Conservation (phyloP, 2,888 invertebrate genomes). For the Cistogaster globosa region DNA sequence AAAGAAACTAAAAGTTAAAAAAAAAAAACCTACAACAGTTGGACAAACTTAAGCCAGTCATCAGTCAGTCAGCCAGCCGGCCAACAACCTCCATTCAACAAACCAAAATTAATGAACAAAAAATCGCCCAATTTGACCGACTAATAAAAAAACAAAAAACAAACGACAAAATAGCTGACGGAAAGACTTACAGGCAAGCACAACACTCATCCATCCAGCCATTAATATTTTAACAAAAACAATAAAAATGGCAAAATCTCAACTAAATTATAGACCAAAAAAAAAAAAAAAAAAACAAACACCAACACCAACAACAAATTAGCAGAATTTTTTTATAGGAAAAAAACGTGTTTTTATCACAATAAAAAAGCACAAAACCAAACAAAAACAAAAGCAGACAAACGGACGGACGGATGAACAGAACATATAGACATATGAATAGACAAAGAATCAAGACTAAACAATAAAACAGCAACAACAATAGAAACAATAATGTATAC, state of each 20-base stretch:
- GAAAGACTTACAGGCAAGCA: conserved; percentile 7
- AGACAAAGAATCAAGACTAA: conserved; percentile 3
- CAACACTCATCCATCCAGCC: neutral
- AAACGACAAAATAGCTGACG: conserved; percentile 1
- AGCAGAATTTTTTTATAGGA: conserved; percentile 42
- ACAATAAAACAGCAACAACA: neutral
- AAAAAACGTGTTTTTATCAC: conserved; percentile 50
- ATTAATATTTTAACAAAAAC: conserved; percentile 40
- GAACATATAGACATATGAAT: conserved; percentile 8
- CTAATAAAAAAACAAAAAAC: conserved; percentile 34
- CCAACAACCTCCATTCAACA: conserved; percentile 27
- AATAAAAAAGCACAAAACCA: conserved; percentile 32
- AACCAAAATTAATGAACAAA: conserved; percentile 42
- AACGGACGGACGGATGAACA: neutral
- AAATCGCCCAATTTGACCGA: conserved; percentile 19
- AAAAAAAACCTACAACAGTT: conserved; percentile 36
- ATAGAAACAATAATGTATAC: neutral
- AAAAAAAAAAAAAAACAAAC: neutral
- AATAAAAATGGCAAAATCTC: conserved; percentile 62
- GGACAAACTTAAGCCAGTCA: conserved; percentile 37
- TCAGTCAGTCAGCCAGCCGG: conserved; percentile 27
- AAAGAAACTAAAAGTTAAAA: conserved; percentile 1
- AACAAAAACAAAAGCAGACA: neutral
- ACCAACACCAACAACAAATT: conserved; percentile 13
- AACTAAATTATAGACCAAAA: conserved; percentile 45